Base-by-base conservation (phyloP, 1,140 invertebrate species). In the Megalopta genalis region DNA sequence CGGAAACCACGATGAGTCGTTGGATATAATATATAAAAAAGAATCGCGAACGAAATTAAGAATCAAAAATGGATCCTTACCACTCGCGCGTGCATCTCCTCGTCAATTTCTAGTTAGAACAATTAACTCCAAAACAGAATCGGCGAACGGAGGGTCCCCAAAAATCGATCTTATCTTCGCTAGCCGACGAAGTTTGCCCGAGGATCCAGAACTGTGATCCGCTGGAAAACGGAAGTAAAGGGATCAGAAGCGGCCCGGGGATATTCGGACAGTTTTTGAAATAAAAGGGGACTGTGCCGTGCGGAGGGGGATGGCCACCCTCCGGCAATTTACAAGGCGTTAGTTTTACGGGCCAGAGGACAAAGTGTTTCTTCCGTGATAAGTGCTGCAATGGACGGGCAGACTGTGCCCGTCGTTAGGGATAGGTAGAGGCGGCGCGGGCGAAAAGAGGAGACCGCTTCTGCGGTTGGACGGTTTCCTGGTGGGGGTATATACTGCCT, bases 401-500 rank as follows among this genome's bases (percentile, higher is more conserved):
- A 81, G 71, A 84, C 77, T 81, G 66, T 81, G 54, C 63, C 69
- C 66, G 76, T 80, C 69, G 80, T 76, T 77, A 76, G 63, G 42
- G 76, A 73, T 80, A 77, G 80, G 81, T 71, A 37, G 78, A 57
- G 59, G 57, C 21, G 39, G 66, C 63, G 32, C 69, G 60, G 60
- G 10, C 32, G 78, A 83, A 76, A 82, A 66, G 75, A 77, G 83
- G 84, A 83, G 83, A 73, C 60, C 23, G 62, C 52, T 81, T 32
- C 69, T 81, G 80, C 67, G 87, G 86, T 88, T 72, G 84, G 73
- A 65, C 67, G 82, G 81, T 86, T 85, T 75, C 76, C 82, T 80
- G 80, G 82, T 80, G 74, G 82, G 87, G 85, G 87, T 88, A 86
- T 91, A 90, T 90, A 90, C 85, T 86, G 73, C 87, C 88, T 92